phyloP scores from a whole-genome alignment of 2,113 vertebrate genomes.

The Raja brachyura region DNA sequence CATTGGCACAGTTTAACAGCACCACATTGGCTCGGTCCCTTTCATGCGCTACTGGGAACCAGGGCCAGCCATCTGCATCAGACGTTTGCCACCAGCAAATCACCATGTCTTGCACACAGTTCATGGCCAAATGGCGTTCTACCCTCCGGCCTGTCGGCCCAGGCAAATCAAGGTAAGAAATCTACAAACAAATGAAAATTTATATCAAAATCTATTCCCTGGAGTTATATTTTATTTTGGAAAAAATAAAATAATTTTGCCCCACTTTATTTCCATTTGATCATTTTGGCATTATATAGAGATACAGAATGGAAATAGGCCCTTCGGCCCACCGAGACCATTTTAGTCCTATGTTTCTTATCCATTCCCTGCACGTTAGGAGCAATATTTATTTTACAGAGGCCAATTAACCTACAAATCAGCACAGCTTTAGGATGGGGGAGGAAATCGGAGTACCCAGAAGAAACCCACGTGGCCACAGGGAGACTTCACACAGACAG shows the following conservation, averaged over 20 bases:
- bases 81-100: conserved; percentile 81
- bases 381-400: no score
- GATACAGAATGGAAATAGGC: no score
- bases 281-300: no score
- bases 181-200: conserved; percentile 52
- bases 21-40: conserved; percentile 74
- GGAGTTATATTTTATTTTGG: not conserved
- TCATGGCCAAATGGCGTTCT: conserved; percentile 65
- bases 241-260: not conserved
- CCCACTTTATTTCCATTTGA: not conserved
- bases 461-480: no score
- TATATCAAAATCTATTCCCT: not conserved
- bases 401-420: no score
- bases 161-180: conserved; percentile 66
- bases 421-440: no score
- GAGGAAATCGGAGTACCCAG: no score
- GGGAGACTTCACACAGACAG: no score
- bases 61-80: conserved; percentile 72
- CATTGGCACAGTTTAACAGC: conserved; percentile 65
- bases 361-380: no score
- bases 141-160: conserved; percentile 58
- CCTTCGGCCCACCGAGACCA: no score
- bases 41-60: conserved; percentile 68
- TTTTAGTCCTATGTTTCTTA: no score
- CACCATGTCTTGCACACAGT: conserved; percentile 65